These are phyloP conservation scores for Saturnia pavonia DNA, from an alignment of 2,888 invertebrate species.

Conservation along the genomic window DNA sequence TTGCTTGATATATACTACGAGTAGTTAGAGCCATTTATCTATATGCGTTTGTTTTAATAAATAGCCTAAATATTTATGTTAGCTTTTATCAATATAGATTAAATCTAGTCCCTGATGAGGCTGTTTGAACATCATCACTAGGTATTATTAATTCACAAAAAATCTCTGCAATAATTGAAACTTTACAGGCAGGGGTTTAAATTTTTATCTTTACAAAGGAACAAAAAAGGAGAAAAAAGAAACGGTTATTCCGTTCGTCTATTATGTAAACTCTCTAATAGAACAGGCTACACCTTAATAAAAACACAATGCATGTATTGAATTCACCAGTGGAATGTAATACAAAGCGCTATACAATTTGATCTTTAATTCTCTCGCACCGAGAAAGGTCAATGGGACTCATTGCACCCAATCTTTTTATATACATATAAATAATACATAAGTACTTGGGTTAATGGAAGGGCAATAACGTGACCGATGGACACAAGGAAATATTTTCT, in stretches of 20 bases:
- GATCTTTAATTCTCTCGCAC: neutral
- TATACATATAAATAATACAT: neutral
- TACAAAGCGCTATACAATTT: neutral
- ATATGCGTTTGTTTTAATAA: no score
- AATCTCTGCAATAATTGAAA: neutral
- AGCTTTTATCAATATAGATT: no score
- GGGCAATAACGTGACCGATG: neutral
- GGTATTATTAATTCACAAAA: no score
- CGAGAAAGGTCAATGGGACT: conserved; percentile 1
- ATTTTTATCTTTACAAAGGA: neutral
- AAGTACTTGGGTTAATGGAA: neutral
- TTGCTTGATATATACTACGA: neutral
- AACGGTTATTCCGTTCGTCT: neutral
- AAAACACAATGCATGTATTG: conserved; percentile 6
- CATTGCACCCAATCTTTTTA: conserved; percentile 3
- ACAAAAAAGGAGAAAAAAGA: neutral
- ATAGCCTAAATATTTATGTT: no score
- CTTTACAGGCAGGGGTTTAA: neutral
- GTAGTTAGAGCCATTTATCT: no score
- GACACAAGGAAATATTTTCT: neutral
- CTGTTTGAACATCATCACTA: no score
- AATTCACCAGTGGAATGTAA: neutral
- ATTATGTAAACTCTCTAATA: neutral
- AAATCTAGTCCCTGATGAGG: no score
- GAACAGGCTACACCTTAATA: neutral